These are phyloP conservation scores for Drosophila hawaiiensis DNA, from an alignment of 2,888 invertebrate genomes.

Conservation along the genomic window DNA sequence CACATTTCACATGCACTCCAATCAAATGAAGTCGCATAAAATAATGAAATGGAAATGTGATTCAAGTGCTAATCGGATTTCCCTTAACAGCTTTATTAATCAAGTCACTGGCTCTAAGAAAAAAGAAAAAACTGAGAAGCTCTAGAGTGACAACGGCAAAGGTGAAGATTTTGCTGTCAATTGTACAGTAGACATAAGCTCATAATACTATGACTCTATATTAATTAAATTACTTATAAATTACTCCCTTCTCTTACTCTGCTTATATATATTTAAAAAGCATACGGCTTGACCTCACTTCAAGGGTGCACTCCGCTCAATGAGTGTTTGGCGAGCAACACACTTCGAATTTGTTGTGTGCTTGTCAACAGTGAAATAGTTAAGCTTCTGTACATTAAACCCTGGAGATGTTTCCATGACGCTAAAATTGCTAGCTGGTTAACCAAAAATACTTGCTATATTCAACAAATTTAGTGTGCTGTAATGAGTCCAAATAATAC, in stretches of 20 bases:
- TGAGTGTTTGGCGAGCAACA: neutral
- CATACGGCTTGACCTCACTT: slow-evolving; percentile 16
- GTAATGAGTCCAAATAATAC: neutral
- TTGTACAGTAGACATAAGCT: slow-evolving; percentile 1
- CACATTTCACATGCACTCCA: slow-evolving; percentile 54
- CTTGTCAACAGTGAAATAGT: neutral
- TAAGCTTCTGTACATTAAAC: slow-evolving; percentile 1
- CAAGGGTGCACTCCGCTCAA: neutral
- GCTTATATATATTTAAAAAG: neutral
- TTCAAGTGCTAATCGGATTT: slow-evolving; percentile 48
- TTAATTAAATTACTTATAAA: slow-evolving; percentile 26
- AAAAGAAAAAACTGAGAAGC: neutral
- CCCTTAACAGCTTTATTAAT: slow-evolving; percentile 31
- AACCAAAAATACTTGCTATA: neutral
- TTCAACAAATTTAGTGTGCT: neutral
- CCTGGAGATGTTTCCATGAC: neutral
- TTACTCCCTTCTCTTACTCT: neutral
- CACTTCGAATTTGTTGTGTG: slow-evolving; percentile 1
- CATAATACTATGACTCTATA: slow-evolving; percentile 13
- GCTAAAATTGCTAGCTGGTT: neutral
- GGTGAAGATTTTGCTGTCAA: neutral
- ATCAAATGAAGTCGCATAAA: slow-evolving; percentile 76
- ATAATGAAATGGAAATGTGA: slow-evolving; percentile 54
- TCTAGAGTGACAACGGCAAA: neutral
- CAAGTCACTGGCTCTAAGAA: slow-evolving; percentile 9